Percentiles rank a stretch among this genome's conserved stretches.
These are phyloP conservation scores for Balanococcus diminutus DNA, from an alignment of 2,888 invertebrate species.

Conservation along the genomic window DNA sequence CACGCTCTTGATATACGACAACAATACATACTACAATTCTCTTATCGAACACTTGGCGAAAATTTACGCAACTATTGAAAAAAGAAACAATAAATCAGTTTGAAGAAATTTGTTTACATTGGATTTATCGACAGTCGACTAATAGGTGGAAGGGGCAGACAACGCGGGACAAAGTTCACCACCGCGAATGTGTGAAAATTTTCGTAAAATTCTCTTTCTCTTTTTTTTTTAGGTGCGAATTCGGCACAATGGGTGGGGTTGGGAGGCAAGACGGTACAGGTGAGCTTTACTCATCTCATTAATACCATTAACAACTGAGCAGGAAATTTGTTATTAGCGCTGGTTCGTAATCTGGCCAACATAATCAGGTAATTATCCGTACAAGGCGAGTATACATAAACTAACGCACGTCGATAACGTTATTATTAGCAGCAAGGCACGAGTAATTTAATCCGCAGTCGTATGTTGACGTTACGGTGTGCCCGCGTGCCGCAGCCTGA, in stretches of 20 bases:
- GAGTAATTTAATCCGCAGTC: constrained; percentile 17
- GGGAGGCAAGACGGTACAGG: no score
- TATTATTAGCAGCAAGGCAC: neutral
- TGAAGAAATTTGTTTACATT: neutral
- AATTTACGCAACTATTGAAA: neutral
- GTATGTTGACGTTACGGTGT: no score
- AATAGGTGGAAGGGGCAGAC: no score
- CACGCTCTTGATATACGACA: neutral
- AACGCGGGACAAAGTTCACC: neutral
- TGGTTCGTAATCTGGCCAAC: constrained; percentile 15
- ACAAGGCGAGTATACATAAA: constrained; percentile 26
- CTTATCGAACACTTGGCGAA: neutral
- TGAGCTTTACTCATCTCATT: neutral
- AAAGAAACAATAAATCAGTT: neutral
- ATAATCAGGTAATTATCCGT: constrained; percentile 46
- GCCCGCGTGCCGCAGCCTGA: no score
- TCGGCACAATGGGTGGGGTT: no score
- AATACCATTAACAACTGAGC: neutral
- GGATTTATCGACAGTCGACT: neutral
- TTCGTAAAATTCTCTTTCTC: neutral
- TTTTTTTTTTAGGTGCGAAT: neutral
- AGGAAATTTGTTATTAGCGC: constrained; percentile 43
- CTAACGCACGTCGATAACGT: constrained; percentile 29
- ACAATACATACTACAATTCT: neutral
- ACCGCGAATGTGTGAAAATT: neutral